These are phyloP conservation scores for Syrista parreyssii DNA, from an alignment of 2,888 invertebrate genomes.

Conservation along the genomic window DNA sequence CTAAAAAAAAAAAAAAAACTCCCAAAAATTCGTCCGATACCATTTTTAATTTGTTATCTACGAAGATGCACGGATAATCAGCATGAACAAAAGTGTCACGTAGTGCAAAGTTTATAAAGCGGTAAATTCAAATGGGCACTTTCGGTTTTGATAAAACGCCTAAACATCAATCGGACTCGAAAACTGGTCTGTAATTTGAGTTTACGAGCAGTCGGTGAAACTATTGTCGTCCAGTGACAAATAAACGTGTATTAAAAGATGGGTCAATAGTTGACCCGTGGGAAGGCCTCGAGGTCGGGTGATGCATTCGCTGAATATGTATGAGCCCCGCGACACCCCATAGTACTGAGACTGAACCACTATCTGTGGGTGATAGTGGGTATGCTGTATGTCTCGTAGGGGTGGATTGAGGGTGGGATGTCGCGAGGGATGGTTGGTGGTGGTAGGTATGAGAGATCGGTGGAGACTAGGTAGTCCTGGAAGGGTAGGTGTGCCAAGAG, in stretches of 20 bases:
- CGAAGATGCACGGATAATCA: not conserved
- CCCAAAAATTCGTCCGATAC: not conserved
- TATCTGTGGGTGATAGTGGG: conserved; percentile 66
- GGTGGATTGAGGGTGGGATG: conserved; percentile 37
- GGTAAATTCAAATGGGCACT: conserved; percentile 29
- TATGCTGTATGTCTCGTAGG: conserved; percentile 62
- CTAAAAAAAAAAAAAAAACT: not conserved
- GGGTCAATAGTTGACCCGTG: conserved; percentile 60
- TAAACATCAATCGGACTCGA: conserved; percentile 64
- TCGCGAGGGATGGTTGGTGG: not conserved
- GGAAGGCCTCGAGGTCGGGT: conserved; percentile 58
- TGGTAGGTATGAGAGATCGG: not conserved
- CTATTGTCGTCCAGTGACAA: conserved; percentile 47
- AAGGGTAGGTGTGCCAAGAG: conserved; percentile 13
- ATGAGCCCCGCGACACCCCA: conserved; percentile 69
- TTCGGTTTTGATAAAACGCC: conserved; percentile 59
- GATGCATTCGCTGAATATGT: conserved; percentile 77
- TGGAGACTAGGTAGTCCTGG: not conserved
- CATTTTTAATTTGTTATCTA: not conserved
- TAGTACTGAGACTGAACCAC: conserved; percentile 58
- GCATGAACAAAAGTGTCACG: not conserved
- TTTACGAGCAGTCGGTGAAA: conserved; percentile 51
- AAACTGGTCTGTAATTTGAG: conserved; percentile 64
- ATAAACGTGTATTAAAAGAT: conserved; percentile 23
- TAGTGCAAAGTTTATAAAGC: not conserved